Evolutionary conservation across 2,113 vertebrate species (phyloP).

Genomic region (Peromyscus leucopus): DNA sequence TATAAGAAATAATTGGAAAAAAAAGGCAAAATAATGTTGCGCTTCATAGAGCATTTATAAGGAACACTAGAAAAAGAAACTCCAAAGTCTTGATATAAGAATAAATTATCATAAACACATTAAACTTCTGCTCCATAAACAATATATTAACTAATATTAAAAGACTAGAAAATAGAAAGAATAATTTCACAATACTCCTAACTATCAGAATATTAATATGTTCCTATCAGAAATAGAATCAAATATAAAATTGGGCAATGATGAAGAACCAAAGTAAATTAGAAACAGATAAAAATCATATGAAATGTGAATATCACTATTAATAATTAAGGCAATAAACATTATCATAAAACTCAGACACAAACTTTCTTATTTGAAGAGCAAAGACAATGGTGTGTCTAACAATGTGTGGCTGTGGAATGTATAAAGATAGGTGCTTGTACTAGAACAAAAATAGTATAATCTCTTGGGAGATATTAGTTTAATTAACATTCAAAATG

Average conservation of each 20-base stretch:
- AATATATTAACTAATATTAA: not conserved
- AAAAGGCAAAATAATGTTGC: not conserved
- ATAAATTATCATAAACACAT: not conserved
- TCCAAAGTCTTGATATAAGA: slow-evolving; percentile 17
- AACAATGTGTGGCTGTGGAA: not conserved
- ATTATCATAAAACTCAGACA: not conserved
- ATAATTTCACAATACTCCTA: not conserved
- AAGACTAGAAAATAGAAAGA: not conserved
- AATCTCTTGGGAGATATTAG: not conserved
- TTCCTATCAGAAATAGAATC: not conserved
- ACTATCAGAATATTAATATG: not conserved
- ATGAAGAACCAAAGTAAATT: not conserved
- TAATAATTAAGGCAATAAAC: slow-evolving; percentile 24
- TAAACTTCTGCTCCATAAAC: not conserved
- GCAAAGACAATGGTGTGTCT: not conserved
- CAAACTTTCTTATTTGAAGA: not conserved
- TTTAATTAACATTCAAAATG: slow-evolving; percentile 39
- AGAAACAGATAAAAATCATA: not conserved
- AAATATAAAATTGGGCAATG: not conserved
- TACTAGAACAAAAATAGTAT: not conserved
- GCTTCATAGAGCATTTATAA: not conserved
- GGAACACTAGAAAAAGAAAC: not conserved
- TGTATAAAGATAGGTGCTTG: not conserved
- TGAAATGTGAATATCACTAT: not conserved
- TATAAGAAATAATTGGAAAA: not conserved